Conservation (phyloP, 2,888 invertebrate genomes). For the Lissocephala sabroskyi region DNA sequence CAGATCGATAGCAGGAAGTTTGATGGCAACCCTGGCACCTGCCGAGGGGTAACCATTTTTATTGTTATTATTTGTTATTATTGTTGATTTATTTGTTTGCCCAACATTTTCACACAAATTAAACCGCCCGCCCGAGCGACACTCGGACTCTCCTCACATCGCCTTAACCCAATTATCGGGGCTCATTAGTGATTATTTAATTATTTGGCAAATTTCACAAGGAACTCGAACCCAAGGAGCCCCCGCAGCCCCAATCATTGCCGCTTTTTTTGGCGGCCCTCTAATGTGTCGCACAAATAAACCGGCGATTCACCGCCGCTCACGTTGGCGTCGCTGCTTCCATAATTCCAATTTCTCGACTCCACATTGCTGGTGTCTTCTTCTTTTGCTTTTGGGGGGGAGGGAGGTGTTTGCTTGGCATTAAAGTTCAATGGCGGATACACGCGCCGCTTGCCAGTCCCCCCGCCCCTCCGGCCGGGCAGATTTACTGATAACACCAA, state of each 20-base stretch:
- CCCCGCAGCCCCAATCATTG: no score
- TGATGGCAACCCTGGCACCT: conserved; percentile 3
- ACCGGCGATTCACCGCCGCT: no score
- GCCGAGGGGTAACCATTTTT: conserved; percentile 50
- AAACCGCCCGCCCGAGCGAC: conserved; percentile 26
- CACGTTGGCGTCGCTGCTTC: no score
- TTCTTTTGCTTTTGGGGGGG: no score
- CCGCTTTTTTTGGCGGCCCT: conserved; percentile 20
- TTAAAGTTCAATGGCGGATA: no score
- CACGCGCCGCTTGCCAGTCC: no score
- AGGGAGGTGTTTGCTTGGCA: not conserved
- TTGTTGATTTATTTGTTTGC: conserved; percentile 60
- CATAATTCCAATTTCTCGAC: no score
- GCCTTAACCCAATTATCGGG: conserved; percentile 61
- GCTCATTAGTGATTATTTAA: conserved; percentile 65
- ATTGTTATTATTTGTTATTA: conserved; percentile 52
- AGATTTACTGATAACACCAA: no score
- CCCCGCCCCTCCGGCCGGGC: no score
- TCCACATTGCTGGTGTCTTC: no score
- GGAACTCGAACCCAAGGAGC: not conserved
- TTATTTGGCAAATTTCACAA: conserved; percentile 45
- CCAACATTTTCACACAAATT: conserved; percentile 64
- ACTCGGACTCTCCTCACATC: conserved; percentile 18
- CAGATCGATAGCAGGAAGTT: conserved; percentile 38
- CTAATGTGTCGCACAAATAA: conserved; percentile 47